A percentile compares a stretch with the other conserved stretches of the same genome.
These are phyloP conservation scores for Chaetops frenatus DNA, from an alignment of 2,113 vertebrate genomes.

Conservation along the genomic window DNA sequence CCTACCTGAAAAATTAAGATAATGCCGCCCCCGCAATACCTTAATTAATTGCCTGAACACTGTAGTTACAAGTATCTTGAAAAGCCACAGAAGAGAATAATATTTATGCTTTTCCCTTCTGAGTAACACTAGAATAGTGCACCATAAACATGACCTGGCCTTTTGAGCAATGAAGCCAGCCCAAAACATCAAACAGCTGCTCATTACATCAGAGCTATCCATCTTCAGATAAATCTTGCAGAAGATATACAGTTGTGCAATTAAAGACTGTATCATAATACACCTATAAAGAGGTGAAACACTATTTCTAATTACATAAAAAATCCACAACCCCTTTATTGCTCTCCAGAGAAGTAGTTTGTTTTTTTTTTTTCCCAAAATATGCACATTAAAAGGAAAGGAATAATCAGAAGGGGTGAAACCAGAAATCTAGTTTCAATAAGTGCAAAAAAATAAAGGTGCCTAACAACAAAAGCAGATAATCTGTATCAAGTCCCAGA, in stretches of 20 bases:
- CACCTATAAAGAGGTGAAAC: not conserved
- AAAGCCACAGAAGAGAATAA: not conserved
- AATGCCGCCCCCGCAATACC: accelerated
- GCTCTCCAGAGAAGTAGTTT: not conserved
- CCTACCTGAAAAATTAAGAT: not conserved
- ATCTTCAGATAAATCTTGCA: not conserved
- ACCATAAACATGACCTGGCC: not conserved
- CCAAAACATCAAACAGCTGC: not conserved
- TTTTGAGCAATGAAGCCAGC: not conserved
- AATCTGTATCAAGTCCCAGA: not conserved
- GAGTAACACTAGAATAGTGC: not conserved
- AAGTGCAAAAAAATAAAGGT: not conserved
- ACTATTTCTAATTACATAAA: not conserved
- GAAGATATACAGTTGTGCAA: not conserved
- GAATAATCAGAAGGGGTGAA: not conserved
- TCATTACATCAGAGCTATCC: not conserved
- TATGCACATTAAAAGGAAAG: not conserved
- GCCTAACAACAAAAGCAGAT: not conserved
- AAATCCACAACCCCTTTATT: not conserved
- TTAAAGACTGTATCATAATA: not conserved
- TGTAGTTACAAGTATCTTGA: not conserved
- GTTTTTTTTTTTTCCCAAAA: not conserved
- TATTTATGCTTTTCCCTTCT: not conserved
- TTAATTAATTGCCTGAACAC: not conserved
- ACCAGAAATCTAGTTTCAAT: not conserved